phyloP scores from a whole-genome alignment of 2,113 vertebrate genomes.

The Eurystomus gularis region DNA sequence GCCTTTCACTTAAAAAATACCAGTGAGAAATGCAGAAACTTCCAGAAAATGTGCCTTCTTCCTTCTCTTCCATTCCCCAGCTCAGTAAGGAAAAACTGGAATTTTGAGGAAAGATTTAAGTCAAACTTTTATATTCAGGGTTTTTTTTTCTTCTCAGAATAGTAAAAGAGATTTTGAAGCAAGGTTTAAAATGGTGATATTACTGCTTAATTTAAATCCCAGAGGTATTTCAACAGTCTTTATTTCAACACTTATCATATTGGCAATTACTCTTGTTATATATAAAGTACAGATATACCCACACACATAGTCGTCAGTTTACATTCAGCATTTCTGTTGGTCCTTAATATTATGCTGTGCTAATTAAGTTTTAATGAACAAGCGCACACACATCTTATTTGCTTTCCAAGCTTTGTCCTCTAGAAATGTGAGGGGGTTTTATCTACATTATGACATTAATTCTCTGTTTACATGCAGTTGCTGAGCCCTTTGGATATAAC shows the following conservation, averaged over 20 bases:
- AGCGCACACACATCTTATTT: background rate
- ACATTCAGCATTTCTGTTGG: background rate
- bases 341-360: background rate
- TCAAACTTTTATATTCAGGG: background rate
- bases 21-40: background rate
- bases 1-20: background rate
- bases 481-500: conserved; percentile 14
- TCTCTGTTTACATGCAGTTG: conserved; percentile 1
- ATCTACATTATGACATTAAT: background rate
- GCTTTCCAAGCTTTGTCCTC: background rate
- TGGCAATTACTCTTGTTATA: background rate
- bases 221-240: background rate
- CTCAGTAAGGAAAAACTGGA: background rate
- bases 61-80: background rate
- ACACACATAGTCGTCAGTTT: background rate
- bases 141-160: background rate
- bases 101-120: background rate
- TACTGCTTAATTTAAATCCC: background rate
- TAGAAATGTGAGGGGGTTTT: background rate
- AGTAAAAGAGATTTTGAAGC: background rate
- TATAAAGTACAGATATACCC: background rate
- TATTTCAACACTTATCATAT: background rate
- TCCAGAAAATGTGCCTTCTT: background rate
- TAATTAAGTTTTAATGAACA: conserved; percentile 27
- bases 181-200: background rate